phyloP scores from a whole-genome alignment of 2,113 vertebrate genomes.

The Gallinago undulata region DNA sequence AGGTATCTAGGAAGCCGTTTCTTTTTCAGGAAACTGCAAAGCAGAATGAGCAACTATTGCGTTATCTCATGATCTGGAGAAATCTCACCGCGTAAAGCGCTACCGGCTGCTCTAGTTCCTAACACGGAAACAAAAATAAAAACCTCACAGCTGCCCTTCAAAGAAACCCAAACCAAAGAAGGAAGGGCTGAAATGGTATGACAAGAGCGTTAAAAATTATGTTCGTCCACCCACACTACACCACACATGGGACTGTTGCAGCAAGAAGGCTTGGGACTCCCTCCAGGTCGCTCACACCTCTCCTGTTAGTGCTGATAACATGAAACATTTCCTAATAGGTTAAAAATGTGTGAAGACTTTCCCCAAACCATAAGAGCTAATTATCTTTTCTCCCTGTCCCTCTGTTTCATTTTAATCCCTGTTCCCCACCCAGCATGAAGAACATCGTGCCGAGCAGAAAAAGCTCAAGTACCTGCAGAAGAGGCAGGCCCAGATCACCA shows the following conservation, averaged over 20 bases:
- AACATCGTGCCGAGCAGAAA: constrained; percentile 80
- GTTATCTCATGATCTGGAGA: neutral
- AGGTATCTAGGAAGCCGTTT: neutral
- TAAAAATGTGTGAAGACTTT: neutral
- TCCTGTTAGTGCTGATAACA: neutral
- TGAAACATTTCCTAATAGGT: neutral
- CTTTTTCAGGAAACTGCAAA: neutral
- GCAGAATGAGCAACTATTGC: neutral
- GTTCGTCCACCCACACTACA: neutral
- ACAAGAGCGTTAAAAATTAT: neutral
- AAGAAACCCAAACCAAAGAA: neutral
- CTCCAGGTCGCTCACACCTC: neutral
- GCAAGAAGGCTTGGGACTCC: neutral
- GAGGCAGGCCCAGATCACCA: constrained; percentile 76
- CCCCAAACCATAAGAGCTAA: neutral
- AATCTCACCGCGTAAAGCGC: neutral
- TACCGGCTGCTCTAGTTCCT: neutral
- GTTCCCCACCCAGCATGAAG: constrained; percentile 70
- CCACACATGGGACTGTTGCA: neutral
- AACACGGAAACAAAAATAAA: neutral
- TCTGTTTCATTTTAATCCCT: neutral
- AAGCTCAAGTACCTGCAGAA: constrained; percentile 82
- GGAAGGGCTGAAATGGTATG: neutral
- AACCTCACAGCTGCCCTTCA: neutral
- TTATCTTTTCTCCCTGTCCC: neutral